Evolutionary conservation across 2,797 vertebrate genomes (phyloP).

Genomic region (Dallia pectoralis): DNA sequence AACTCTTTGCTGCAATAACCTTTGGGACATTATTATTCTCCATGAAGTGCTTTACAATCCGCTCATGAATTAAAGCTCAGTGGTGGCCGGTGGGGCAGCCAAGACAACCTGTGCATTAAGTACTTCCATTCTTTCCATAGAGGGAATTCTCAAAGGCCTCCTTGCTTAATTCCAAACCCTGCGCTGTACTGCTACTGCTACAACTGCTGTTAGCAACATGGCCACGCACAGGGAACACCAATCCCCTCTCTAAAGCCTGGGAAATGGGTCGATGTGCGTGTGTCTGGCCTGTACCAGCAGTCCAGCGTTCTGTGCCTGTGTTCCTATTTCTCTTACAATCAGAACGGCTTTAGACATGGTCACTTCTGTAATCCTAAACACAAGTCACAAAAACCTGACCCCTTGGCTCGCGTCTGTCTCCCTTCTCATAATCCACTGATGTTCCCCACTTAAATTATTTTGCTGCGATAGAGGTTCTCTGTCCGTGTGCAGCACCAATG

Average conservation of each 20-base stretch:
- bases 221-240: not conserved
- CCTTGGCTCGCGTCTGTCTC: not conserved
- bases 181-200: constrained; percentile 20
- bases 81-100: constrained; percentile 48
- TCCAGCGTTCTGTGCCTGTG: constrained; percentile 16
- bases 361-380: constrained; percentile 64
- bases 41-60: constrained; percentile 56
- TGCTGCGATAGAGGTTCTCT: constrained; percentile 3
- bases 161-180: constrained; percentile 24
- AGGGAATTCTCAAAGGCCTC: constrained; percentile 35
- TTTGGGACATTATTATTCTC: constrained; percentile 54
- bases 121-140: constrained; percentile 33
- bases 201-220: constrained; percentile 25
- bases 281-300: constrained; percentile 1
- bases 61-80: constrained; percentile 55
- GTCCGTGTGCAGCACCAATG: not conserved
- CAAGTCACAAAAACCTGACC: constrained; percentile 25
- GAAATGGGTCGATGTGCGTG: constrained; percentile 12
- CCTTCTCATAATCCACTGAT: constrained; percentile 3
- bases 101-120: constrained; percentile 41
- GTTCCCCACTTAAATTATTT: not conserved
- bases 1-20: constrained; percentile 55
- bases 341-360: constrained; percentile 53
- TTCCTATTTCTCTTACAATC: constrained; percentile 47
- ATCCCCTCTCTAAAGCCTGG: constrained; percentile 36